These are phyloP conservation scores for Gymnopithys bicolor DNA, from an alignment of 2,797 vertebrate genomes.

Conservation along the genomic window DNA sequence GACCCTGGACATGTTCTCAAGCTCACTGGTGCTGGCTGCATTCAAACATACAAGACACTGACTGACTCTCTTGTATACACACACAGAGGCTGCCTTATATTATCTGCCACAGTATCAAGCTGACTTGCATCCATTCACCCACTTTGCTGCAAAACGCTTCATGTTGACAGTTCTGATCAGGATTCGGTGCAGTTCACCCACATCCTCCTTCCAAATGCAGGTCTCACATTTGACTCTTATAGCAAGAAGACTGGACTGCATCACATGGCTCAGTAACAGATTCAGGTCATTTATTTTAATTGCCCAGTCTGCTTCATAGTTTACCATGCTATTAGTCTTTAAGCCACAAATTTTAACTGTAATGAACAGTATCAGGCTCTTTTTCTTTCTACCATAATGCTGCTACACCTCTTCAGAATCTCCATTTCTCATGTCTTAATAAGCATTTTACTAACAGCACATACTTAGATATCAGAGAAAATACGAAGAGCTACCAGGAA, in stretches of 20 bases:
- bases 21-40: background rate
- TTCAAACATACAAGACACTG: background rate
- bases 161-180: background rate
- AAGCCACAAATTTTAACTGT: background rate
- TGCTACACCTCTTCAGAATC: fast-evolving
- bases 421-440: background rate
- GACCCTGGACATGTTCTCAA: background rate
- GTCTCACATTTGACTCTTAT: background rate
- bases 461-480: background rate
- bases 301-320: background rate
- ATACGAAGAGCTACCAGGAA: background rate
- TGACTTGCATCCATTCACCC: background rate
- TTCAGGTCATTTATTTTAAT: background rate
- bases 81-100: background rate
- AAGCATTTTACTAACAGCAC: background rate
- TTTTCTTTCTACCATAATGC: background rate
- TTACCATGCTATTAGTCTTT: background rate
- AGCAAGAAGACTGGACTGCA: background rate
- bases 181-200: background rate
- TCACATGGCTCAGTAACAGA: background rate
- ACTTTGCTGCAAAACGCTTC: background rate
- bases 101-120: background rate
- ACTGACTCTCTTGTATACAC: background rate
- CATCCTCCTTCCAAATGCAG: background rate
- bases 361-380: background rate